phyloP scores from a whole-genome alignment of 2,113 vertebrate species.

The Gobiocypris rarus region DNA sequence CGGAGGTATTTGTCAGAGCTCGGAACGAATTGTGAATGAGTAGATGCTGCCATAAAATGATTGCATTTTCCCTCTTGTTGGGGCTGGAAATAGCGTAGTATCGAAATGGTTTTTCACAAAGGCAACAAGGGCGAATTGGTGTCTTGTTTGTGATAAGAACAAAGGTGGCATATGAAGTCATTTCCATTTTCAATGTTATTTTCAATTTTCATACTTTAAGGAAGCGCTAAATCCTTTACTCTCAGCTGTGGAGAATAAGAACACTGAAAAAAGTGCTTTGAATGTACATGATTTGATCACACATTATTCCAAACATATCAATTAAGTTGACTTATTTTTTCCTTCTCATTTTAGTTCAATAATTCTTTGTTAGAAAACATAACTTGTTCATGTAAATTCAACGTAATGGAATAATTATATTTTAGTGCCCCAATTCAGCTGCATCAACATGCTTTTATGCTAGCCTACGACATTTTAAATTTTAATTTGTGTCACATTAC shows the following conservation, averaged over 20 bases:
- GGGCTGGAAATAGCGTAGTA: slow-evolving; percentile 12
- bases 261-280: background rate
- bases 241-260: slow-evolving; percentile 13
- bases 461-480: background rate
- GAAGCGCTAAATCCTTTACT: slow-evolving; percentile 20
- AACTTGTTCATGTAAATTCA: background rate
- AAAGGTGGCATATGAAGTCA: slow-evolving; percentile 6
- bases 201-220: slow-evolving; percentile 17
- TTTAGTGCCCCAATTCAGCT: background rate
- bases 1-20: slow-evolving; percentile 60
- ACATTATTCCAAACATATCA: background rate
- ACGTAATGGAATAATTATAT: background rate
- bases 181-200: slow-evolving; percentile 38
- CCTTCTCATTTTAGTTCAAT: background rate
- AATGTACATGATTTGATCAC: background rate
- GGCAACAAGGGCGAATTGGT: background rate
- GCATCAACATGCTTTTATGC: background rate
- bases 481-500: background rate
- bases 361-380: background rate
- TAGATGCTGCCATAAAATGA: slow-evolving; percentile 41
- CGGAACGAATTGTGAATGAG: slow-evolving; percentile 13
- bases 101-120: slow-evolving; percentile 24
- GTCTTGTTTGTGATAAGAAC: slow-evolving; percentile 34
- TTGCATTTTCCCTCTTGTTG: slow-evolving; percentile 26
- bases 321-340: background rate